Conservation (phyloP, 2,888 invertebrate genomes). For the Ochropleura plecta region DNA sequence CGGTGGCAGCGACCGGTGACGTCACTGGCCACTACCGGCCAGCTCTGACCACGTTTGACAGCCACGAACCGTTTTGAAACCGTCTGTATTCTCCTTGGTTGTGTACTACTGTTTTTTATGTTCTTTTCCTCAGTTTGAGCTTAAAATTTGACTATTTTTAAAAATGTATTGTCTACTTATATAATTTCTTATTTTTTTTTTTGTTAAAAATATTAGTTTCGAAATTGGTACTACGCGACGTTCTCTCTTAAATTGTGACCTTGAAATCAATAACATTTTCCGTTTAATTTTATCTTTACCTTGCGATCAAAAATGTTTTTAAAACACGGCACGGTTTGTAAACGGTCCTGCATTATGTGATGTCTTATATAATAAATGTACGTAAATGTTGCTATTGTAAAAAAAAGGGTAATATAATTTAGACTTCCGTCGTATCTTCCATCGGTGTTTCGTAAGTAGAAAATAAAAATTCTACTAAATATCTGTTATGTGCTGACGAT, state of each 20-base stretch:
- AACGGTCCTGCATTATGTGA: constrained; percentile 36
- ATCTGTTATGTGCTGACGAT: constrained; percentile 40
- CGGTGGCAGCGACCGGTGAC: constrained; percentile 47
- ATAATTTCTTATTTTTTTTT: not conserved
- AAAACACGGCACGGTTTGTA: constrained; percentile 42
- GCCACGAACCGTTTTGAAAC: constrained; percentile 19
- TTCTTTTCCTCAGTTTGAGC: not conserved
- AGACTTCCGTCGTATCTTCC: constrained; percentile 65
- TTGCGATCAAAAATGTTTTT: constrained; percentile 12
- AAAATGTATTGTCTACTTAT: not conserved
- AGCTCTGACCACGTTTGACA: constrained; percentile 42
- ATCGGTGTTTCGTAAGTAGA: constrained; percentile 49
- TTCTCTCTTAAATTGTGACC: not conserved
- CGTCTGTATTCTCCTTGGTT: constrained; percentile 8
- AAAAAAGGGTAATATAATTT: constrained; percentile 60
- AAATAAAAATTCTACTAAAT: constrained; percentile 32
- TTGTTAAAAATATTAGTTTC: not conserved
- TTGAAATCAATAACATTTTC: not conserved
- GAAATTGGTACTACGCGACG: not conserved
- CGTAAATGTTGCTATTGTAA: constrained; percentile 61
- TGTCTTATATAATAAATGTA: constrained; percentile 44
- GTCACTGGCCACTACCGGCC: constrained; percentile 34
- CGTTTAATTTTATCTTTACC: constrained; percentile 6
- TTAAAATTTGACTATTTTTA: not conserved
- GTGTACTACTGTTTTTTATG: not conserved